A percentile compares a stretch with the other conserved stretches of the same genome.
phyloP scores from a whole-genome alignment of 2,113 vertebrate species.

The Thoracochromis brauschi region DNA sequence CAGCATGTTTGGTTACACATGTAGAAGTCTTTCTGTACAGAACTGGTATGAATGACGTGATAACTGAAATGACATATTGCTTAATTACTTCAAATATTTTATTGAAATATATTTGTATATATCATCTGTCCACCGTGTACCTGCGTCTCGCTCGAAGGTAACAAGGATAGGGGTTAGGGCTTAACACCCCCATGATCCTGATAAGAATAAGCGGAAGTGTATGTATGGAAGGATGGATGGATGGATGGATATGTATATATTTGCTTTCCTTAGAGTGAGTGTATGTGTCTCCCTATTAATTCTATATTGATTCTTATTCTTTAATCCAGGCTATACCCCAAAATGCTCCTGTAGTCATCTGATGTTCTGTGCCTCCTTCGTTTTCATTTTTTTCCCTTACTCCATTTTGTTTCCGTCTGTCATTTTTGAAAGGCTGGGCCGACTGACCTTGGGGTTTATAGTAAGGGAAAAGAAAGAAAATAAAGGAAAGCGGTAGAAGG shows the following conservation, averaged over 20 bases:
- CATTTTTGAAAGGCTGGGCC: not conserved
- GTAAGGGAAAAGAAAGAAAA: not conserved
- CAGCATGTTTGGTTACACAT: not conserved
- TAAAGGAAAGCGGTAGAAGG: not conserved
- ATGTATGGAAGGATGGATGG: fast-evolving
- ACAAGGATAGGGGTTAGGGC: not conserved
- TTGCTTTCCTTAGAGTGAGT: not conserved
- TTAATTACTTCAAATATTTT: not conserved
- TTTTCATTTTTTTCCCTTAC: not conserved
- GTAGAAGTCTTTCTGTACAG: not conserved
- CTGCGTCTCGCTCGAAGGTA: not conserved
- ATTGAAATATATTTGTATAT: not conserved
- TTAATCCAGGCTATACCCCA: not conserved
- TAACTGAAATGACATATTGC: not conserved
- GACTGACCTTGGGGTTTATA: not conserved
- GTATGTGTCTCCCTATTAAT: not conserved
- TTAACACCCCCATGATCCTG: not conserved
- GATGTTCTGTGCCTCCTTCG: not conserved
- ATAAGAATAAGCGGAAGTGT: not conserved
- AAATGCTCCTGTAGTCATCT: not conserved
- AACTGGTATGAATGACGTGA: not conserved
- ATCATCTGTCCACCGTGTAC: not conserved
- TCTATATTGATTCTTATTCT: not conserved
- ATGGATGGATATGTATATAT: not conserved
- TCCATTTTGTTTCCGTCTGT: not conserved